Evolutionary conservation across 2,888 invertebrate genomes (phyloP), one percentile per base, ranked within the genome.

Genomic region (Cryptocheilus praepositus): DNA sequence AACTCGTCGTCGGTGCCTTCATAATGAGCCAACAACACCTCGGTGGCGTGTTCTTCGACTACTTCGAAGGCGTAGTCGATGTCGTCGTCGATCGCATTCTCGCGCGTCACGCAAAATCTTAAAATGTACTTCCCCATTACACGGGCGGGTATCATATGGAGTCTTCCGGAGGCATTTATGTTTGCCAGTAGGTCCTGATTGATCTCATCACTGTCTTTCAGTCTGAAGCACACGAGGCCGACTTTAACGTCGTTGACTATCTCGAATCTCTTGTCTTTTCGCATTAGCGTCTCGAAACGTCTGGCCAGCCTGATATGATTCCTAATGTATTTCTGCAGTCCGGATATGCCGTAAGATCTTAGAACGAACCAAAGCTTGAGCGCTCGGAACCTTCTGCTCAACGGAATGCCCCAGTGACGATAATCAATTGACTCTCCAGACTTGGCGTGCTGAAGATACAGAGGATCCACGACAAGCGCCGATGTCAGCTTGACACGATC

Each of bases 301-400:
- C 94, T 94, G 0, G 96, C 96, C 71, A 96, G 87, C 22, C 91
- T 90, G 73, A 95, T 94, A 83, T 96, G 96, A 89, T 95, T 94
- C 52, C 97, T 90, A 59, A 97, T 96, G 86, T 96, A 95, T 36
- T 92, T 91, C 85, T 95, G 95, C n/a, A 97, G 89, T 0, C 96
- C 96, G 28, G 91, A 92, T 0, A 96, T 91, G 0, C 97, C 97
- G 83, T 96, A 96, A 73, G 93, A 92, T 55, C 96, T 90, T 73
- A 93, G 90, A 0, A 96, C 96, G 86, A 97, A 97, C 96, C 96
- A 97, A 16, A 97, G 88, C 85, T 97, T 97, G 13, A 97, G 89
- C 0, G 96, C 93, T 8, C 97, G 91, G 86, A 97, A 97, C 59
- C 96, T 90, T 45, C 96, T 90, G 85, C 95, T 95, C 54, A 97